Evolutionary conservation across 2,797 vertebrate species (phyloP).

Genomic region (Megalops cyprinoides): DNA sequence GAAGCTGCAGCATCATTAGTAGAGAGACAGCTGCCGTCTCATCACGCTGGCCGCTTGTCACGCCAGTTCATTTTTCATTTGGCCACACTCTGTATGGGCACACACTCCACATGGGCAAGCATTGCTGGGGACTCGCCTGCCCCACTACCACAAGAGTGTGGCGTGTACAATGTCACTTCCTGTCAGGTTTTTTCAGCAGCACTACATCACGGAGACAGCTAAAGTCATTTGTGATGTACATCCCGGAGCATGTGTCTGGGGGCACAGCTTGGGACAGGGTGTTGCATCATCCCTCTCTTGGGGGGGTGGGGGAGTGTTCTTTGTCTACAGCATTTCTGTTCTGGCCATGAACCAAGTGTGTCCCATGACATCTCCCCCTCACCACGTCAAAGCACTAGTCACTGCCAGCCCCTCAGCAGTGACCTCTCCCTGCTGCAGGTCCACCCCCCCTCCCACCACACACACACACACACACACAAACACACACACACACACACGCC

Average conservation of each 20-base stretch:
- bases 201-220: conserved; percentile 36
- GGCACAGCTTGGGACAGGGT: conserved; percentile 35
- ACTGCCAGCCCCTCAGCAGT: background rate
- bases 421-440: too few species aligned
- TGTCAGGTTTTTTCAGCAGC: conserved; percentile 35
- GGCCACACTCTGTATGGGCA: background rate
- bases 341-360: background rate
- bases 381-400: too few species aligned
- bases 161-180: conserved; percentile 40
- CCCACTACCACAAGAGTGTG: conserved; percentile 38
- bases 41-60: too few species aligned
- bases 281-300: conserved; percentile 18
- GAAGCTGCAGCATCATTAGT: background rate
- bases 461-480: too few species aligned
- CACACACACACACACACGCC: too few species aligned
- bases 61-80: background rate
- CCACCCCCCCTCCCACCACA: too few species aligned
- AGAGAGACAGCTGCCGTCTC: too few species aligned
- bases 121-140: background rate
- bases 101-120: background rate
- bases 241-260: conserved; percentile 27
- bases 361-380: background rate
- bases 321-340: background rate
- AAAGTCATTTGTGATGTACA: conserved; percentile 32
- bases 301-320: background rate